Percentiles rank a stretch among this genome's conserved stretches.
Evolutionary conservation across 2,888 invertebrate species (phyloP).

Genomic region (Hemaris fuciformis): DNA sequence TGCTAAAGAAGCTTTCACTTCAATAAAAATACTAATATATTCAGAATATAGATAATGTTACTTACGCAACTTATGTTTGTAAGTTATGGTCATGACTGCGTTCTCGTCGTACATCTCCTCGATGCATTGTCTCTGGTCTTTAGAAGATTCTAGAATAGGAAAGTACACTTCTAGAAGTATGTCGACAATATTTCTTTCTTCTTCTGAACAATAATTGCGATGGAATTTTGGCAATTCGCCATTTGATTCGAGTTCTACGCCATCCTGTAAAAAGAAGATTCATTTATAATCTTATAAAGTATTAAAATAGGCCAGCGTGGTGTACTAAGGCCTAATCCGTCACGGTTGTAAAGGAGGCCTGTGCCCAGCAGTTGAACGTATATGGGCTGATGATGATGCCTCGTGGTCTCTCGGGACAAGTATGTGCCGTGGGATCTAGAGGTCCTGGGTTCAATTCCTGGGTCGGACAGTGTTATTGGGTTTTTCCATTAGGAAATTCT

Average conservation of each 20-base stretch:
- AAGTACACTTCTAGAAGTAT: constrained; percentile 86
- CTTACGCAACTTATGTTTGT: constrained; percentile 53
- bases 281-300: not conserved
- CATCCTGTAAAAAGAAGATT: constrained; percentile 69
- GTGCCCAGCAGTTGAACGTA: not conserved
- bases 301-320: too few species aligned
- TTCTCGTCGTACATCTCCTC: constrained; percentile 83
- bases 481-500: too few species aligned
- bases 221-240: constrained; percentile 65
- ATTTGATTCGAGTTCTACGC: constrained; percentile 49
- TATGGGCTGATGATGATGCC: too few species aligned
- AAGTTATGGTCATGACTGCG: constrained; percentile 83
- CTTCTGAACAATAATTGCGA: constrained; percentile 77
- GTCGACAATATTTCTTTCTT: constrained; percentile 74
- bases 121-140: constrained; percentile 74
- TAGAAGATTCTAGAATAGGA: constrained; percentile 80
- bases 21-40: not conserved
- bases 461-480: too few species aligned
- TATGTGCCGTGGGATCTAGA: too few species aligned
- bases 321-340: not conserved
- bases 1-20: too few species aligned
- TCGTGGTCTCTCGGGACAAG: too few species aligned
- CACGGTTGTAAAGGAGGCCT: not conserved
- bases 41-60: constrained; percentile 23
- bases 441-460: too few species aligned